A percentile compares a stretch with the other conserved stretches of the same genome.
phyloP scores from a whole-genome alignment of 2,113 vertebrate genomes.

The Dromiciops gliroides region DNA sequence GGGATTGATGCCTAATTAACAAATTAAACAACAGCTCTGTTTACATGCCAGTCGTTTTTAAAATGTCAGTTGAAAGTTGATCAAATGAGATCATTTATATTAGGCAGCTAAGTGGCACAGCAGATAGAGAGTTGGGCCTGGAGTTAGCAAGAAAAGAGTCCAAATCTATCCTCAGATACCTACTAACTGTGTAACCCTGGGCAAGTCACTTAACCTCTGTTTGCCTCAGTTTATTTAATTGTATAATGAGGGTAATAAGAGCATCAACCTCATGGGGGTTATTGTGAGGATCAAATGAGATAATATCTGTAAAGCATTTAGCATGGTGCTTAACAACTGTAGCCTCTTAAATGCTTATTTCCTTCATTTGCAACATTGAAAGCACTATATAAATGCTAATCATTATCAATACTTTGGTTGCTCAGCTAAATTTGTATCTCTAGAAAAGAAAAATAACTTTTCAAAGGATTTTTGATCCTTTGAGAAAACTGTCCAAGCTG shows the following conservation, averaged over 20 bases:
- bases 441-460: background rate
- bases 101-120: background rate
- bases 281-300: background rate
- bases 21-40: background rate
- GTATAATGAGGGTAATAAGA: background rate
- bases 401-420: background rate
- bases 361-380: background rate
- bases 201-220: background rate
- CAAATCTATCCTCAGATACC: background rate
- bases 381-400: background rate
- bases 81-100: background rate
- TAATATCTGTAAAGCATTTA: background rate
- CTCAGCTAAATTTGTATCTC: background rate
- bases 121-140: background rate
- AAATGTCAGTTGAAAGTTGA: background rate
- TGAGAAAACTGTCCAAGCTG: background rate
- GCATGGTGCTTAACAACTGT: background rate
- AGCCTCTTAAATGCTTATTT: background rate
- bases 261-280: background rate
- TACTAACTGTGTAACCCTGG: background rate
- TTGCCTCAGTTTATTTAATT: background rate
- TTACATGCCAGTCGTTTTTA: background rate
- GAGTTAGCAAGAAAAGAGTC: background rate
- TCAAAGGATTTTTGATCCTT: background rate
- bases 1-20: background rate